Percentiles rank a stretch among this genome's conserved stretches.
Evolutionary conservation across 2,113 vertebrate genomes (phyloP).

Genomic region (Oryzias javanicus): DNA sequence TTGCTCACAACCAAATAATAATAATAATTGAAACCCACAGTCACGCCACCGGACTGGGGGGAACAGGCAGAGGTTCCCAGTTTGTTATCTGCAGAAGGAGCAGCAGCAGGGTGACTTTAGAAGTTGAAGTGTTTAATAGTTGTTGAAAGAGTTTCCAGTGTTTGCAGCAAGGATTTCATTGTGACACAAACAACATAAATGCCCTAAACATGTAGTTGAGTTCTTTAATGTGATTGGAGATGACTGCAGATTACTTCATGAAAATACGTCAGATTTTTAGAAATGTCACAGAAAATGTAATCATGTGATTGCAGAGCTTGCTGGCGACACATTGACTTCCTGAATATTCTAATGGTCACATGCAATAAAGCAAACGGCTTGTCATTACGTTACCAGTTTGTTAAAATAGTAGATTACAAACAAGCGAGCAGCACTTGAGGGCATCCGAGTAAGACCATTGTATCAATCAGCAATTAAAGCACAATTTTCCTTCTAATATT

Average conservation of each 20-base stretch:
- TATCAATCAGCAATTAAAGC: constrained; percentile 65
- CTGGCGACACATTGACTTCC: constrained; percentile 9
- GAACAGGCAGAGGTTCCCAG: neutral
- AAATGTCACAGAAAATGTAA: too few relatives aligned
- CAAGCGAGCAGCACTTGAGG: constrained; percentile 47
- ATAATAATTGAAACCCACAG: neutral
- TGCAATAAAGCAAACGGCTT: constrained; percentile 37
- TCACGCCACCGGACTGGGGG: neutral
- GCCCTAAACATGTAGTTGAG: too few relatives aligned
- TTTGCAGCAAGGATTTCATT: too few relatives aligned
- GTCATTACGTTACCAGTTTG: constrained; percentile 47
- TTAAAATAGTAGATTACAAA: constrained; percentile 42
- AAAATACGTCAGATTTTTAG: too few relatives aligned
- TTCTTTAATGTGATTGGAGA: too few relatives aligned
- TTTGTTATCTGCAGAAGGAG: too few relatives aligned
- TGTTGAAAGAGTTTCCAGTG: too few relatives aligned
- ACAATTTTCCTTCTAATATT: constrained; percentile 46
- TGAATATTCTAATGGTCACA: constrained; percentile 33
- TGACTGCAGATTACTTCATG: too few relatives aligned
- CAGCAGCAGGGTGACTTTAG: too few relatives aligned
- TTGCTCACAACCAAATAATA: neutral
- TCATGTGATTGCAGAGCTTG: neutral
- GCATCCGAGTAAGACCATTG: constrained; percentile 59
- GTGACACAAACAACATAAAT: too few relatives aligned
- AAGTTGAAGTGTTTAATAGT: too few relatives aligned